Evolutionary conservation across 2,888 invertebrate genomes (phyloP).

Genomic region (Mechanitis mazaeus): DNA sequence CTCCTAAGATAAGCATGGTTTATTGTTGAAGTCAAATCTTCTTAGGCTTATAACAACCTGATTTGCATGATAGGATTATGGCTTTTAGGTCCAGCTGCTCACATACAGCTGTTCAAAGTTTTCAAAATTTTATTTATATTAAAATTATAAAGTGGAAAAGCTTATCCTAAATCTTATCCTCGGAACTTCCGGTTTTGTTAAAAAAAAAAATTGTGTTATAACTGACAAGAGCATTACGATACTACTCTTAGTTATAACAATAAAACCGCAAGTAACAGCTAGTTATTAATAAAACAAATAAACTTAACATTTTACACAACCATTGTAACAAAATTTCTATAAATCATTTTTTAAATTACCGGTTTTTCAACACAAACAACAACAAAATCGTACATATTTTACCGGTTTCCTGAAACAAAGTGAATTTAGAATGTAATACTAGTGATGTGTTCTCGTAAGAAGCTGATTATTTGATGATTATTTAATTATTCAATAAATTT

Average conservation of each 20-base stretch:
- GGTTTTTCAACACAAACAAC: conserved; percentile 3
- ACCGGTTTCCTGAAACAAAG: conserved; percentile 7
- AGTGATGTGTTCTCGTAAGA: conserved; percentile 26
- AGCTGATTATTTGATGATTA: conserved; percentile 31
- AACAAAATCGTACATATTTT: conserved; percentile 14
- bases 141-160: too few relatives aligned
- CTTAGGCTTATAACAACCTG: conserved; percentile 34
- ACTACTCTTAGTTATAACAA: too few relatives aligned
- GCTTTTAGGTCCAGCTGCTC: not conserved
- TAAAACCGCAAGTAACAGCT: too few relatives aligned
- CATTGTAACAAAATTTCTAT: too few relatives aligned
- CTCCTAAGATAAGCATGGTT: conserved; percentile 39
- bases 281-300: too few relatives aligned
- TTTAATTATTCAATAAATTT: conserved; percentile 32
- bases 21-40: conserved; percentile 36
- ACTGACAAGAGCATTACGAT: too few relatives aligned
- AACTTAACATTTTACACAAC: too few relatives aligned
- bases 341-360: not conserved
- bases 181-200: too few relatives aligned
- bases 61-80: conserved; percentile 27
- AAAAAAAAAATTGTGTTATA: too few relatives aligned
- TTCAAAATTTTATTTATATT: too few relatives aligned
- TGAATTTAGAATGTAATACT: conserved; percentile 12
- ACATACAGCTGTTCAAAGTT: not conserved
- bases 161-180: too few relatives aligned